Evolutionary conservation across 2,888 invertebrate genomes (phyloP), one percentile per base, ranked within the genome.

Genomic region (Acronicta leporina): DNA sequence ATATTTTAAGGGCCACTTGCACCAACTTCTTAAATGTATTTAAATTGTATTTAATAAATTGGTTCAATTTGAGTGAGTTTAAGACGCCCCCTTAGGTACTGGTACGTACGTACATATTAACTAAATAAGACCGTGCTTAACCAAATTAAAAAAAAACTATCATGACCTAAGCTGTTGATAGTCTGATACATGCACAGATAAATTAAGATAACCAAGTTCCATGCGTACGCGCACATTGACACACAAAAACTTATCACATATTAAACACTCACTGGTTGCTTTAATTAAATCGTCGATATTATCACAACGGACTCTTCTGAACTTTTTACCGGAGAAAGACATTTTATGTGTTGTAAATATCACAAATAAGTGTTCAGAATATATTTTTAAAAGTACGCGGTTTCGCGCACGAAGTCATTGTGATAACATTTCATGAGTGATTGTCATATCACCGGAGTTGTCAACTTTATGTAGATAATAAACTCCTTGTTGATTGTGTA

Each of bases 301-400:
- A 59, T 90, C 89, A 73, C 84, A 86, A 0, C 83, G 75, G 0
- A 83, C 75, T 54, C 92, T 79, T 51, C 83, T 81, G 50, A 74
- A 92, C 42, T 81, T 86, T 67, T 88, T 92, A 0, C 92, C 92
- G 0, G 84, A 89, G 72, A 90, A 92, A 63, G 88, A 87, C 91
- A 91, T 92, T 59, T 63, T 73, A 33, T 20, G 15, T 16, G 11
- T 57, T 60, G 30, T 43, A 33, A 40, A 38, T 45, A 50, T 20
- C 44, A 41, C 4, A 4, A 20, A 20, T 20, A 33, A 69, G 15
- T 69, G 70, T 38, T 16, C 15, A 42, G 14, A 42, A 38, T 14
- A 57, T 30, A 33, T 45, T 55, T 58, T 53, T 46, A 57, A 51
- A 49, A 42, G 20, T 16, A 49, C 5, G 33, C 15, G 47, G 46